Evolutionary conservation across 2,888 invertebrate species (phyloP).

Genomic region (Lepidochitona cinerea): DNA sequence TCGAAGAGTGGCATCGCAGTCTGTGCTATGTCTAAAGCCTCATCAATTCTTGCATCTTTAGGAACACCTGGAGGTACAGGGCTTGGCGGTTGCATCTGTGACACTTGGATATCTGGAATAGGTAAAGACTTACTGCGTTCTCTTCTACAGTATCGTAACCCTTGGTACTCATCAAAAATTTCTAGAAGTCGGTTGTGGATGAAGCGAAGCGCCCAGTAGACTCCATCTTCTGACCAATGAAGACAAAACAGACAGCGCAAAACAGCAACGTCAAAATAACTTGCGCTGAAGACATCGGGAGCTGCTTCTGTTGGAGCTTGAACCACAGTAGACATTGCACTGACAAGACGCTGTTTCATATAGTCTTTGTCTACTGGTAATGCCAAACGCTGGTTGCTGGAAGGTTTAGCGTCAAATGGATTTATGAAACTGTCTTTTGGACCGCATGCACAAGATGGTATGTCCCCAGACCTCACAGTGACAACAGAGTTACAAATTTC

Average conservation of each 20-base stretch:
- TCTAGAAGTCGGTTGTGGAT: slow-evolving; percentile 79
- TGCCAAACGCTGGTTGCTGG: slow-evolving; percentile 47
- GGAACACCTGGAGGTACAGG: background rate
- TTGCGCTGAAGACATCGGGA: slow-evolving; percentile 76
- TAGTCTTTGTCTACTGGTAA: slow-evolving; percentile 84
- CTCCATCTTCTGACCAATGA: slow-evolving; percentile 98
- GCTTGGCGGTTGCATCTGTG: slow-evolving; percentile 14
- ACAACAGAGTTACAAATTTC: slow-evolving; percentile 67
- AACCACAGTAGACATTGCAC: slow-evolving; percentile 58
- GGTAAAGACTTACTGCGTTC: slow-evolving; percentile 94
- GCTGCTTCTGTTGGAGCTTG: slow-evolving; percentile 40
- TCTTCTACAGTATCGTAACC: slow-evolving; percentile 81
- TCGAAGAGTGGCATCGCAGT: background rate
- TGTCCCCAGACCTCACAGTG: slow-evolving; percentile 63
- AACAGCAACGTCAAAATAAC: slow-evolving; percentile 96
- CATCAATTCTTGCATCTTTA: background rate
- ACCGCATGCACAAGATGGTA: slow-evolving; percentile 50
- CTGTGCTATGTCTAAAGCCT: slow-evolving; percentile 11
- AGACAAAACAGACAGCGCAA: slow-evolving; percentile 94
- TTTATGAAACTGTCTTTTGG: slow-evolving; percentile 55
- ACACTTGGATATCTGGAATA: slow-evolving; percentile 52
- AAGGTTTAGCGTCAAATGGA: slow-evolving; percentile 45
- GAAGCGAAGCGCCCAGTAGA: slow-evolving; percentile 91
- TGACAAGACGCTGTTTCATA: slow-evolving; percentile 76
- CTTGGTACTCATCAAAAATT: slow-evolving; percentile 86